Conservation (phyloP, 1,140 invertebrate species). For the Drosophila tristis region DNA sequence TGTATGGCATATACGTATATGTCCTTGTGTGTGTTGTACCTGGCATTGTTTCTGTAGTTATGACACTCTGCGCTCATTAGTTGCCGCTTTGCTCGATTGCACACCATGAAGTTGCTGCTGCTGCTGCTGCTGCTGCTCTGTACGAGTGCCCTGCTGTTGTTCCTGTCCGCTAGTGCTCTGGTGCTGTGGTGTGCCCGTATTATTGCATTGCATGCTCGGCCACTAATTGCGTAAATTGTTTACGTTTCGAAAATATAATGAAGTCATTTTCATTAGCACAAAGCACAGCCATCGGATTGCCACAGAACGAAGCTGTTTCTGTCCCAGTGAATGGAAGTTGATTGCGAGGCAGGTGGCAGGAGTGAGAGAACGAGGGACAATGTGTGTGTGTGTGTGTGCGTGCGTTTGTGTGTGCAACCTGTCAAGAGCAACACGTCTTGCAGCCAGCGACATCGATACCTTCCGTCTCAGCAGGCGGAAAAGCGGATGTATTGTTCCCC, state of each 20-base stretch:
- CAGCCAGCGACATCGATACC: conserved; percentile 67
- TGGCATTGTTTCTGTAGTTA: conserved; percentile 63
- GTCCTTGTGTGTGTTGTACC: background rate
- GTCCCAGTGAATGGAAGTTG: background rate
- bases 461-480: conserved; percentile 16
- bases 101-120: conserved; percentile 30
- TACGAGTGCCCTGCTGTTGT: background rate
- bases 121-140: background rate
- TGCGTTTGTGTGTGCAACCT: conserved; percentile 11
- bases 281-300: conserved; percentile 67
- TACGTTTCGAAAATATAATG: conserved; percentile 80
- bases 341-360: background rate
- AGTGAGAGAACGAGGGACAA: background rate
- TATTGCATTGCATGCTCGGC: conserved; percentile 59
- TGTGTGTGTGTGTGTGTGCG: background rate
- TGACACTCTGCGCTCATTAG: conserved; percentile 79
- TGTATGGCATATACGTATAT: conserved; percentile 19
- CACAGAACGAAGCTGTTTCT: conserved; percentile 35
- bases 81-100: conserved; percentile 75
- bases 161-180: conserved; percentile 1
- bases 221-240: conserved; percentile 82
- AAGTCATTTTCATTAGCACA: conserved; percentile 79
- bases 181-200: conserved; percentile 14
- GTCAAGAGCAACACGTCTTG: conserved; percentile 50
- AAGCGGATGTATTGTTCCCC: too few species aligned